Evolutionary conservation across 1,140 invertebrate genomes (phyloP).

Genomic region (Lepeophtheirus salmonis): DNA sequence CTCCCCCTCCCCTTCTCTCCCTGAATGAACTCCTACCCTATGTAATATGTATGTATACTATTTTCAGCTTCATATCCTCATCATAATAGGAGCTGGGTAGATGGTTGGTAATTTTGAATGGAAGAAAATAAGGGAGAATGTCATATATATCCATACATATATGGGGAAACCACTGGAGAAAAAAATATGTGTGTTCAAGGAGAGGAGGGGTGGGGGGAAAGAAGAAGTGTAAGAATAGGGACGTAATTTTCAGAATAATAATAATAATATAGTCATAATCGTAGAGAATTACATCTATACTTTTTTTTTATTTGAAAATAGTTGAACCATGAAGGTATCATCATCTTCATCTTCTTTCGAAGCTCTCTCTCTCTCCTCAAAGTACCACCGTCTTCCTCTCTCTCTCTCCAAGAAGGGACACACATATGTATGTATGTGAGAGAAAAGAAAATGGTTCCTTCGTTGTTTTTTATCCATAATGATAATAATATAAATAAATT

Average conservation of each 20-base stretch:
- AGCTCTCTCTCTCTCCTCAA: no score
- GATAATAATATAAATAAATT: no score
- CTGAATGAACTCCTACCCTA: no score
- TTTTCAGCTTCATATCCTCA: not conserved
- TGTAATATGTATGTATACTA: no score
- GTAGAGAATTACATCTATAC: not conserved
- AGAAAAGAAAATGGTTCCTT: no score
- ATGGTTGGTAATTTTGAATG: not conserved
- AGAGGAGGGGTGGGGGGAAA: not conserved
- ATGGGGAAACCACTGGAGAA: not conserved
- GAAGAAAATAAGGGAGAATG: not conserved
- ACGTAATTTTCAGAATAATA: not conserved
- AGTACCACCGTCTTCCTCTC: not conserved
- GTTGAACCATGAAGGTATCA: not conserved
- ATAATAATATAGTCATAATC: not conserved
- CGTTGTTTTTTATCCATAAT: no score
- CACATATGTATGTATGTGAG: no score
- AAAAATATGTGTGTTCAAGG: not conserved
- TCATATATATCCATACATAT: no score
- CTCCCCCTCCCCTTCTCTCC: no score
- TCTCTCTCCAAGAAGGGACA: not conserved
- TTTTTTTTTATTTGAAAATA: not conserved
- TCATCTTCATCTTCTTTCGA: not conserved
- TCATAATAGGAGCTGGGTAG: not conserved
- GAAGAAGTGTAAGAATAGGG: not conserved